Base-by-base conservation (phyloP, 2,888 invertebrate genomes). In the Callosobruchus maculatus region DNA sequence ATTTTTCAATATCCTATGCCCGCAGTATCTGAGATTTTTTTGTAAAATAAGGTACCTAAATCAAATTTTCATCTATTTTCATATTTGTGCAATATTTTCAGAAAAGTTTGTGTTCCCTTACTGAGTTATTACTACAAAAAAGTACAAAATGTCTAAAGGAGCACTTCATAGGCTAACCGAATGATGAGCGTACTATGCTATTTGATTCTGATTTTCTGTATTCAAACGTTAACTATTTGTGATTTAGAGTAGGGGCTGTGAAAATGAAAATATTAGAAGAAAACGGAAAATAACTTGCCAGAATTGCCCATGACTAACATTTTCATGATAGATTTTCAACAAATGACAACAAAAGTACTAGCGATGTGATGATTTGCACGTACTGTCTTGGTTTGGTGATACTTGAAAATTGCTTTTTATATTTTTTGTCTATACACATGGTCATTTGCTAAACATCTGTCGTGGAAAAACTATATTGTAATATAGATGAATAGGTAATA, bases 241-340 rank as follows among this genome's bases (percentile, higher is more conserved):
- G 71, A 71, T 71, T 0, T 71, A 71, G 71, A 30, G 22, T 71
- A 71, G 71, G 71, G 71, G 71, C 71, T 71, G 71, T 71, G 71
- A 71, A 30, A 31, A 26, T 71, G 30, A 71, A 26, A 18, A 71
- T 26, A 71, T 26, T 21, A 21, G 18, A 21, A 20, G 70, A 70
- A 70, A 70, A 22, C 18, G 26, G 18, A 70, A 70, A 70, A 20
- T n/a, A 70, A 21, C 71, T 71, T 71, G 71, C 71, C 71, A 31
- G 71, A 26, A 68, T 71, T 71, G 71, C 71, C 71, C 71, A 71
- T 71, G 71, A 71, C 71, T 31, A 26, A 71, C 20, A 71, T 26
- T 21, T 71, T 71, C 30, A 26, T 26, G 21, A 21, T 71, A 9
- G 30, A 71, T 71, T 4, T 71, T 49, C 13, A 49, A 49, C 49